These are phyloP conservation scores for Nesogale talazaci DNA, from an alignment of 2,113 vertebrate genomes.

Conservation along the genomic window DNA sequence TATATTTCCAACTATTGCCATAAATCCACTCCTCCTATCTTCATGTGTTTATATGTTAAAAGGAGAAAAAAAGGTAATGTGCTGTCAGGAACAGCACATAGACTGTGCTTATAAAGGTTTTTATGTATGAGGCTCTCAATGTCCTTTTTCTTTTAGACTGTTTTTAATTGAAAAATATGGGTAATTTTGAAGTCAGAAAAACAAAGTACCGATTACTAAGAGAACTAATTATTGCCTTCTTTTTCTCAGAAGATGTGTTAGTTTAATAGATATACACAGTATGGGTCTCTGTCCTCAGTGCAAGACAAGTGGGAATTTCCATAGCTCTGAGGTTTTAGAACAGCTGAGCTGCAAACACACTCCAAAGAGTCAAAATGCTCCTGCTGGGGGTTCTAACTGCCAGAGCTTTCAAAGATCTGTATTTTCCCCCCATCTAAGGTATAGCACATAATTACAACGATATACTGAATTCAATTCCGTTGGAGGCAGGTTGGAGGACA, in stretches of 20 bases:
- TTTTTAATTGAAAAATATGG: constrained; percentile 74
- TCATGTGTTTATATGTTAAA: constrained; percentile 33
- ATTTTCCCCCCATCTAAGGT: constrained; percentile 29
- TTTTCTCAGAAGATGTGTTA: constrained; percentile 69
- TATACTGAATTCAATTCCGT: constrained; percentile 67
- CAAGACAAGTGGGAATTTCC: constrained; percentile 71
- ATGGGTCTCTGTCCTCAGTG: constrained; percentile 56
- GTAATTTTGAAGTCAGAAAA: constrained; percentile 72
- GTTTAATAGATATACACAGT: constrained; percentile 75
- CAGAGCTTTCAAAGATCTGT: constrained; percentile 66
- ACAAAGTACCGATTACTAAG: constrained; percentile 68
- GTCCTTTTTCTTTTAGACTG: constrained; percentile 53
- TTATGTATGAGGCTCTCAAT: constrained; percentile 12
- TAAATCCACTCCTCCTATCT: constrained; percentile 4
- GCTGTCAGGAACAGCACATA: constrained; percentile 55
- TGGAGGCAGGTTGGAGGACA: constrained; percentile 50
- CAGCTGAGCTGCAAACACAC: constrained; percentile 72
- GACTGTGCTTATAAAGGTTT: constrained; percentile 49
- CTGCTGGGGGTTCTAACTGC: constrained; percentile 64
- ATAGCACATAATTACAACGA: constrained; percentile 65
- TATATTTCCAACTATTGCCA: constrained; percentile 16
- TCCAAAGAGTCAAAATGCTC: constrained; percentile 64
- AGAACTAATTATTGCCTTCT: constrained; percentile 74
- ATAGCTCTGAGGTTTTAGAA: constrained; percentile 68
- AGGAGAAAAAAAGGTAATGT: constrained; percentile 11